A percentile compares a stretch with the other conserved stretches of the same genome.
Evolutionary conservation across 1,140 invertebrate genomes (phyloP).

Genomic region (Mizuhopecten yessoensis): DNA sequence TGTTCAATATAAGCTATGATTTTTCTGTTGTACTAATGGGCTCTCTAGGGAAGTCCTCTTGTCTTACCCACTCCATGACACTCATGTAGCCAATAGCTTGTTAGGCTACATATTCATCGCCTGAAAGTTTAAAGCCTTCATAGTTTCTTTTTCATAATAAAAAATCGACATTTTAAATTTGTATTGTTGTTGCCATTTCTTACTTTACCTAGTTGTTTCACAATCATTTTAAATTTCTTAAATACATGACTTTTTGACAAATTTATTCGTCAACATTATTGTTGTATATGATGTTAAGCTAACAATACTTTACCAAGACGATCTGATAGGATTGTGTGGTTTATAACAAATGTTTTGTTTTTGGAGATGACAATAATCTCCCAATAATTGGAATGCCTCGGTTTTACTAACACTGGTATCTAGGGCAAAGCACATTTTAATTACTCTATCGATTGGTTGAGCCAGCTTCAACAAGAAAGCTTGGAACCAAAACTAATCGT

Average conservation of each 20-base stretch:
- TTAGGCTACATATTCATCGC: neutral
- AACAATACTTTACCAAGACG: neutral
- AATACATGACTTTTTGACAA: too few relatives aligned
- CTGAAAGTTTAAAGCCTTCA: neutral
- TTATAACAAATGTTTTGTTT: neutral
- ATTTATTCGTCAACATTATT: neutral
- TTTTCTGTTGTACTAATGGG: neutral
- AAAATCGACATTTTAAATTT: too few relatives aligned
- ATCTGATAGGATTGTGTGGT: neutral
- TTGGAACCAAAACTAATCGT: neutral
- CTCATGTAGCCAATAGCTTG: neutral
- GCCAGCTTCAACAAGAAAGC: neutral
- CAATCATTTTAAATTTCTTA: too few relatives aligned
- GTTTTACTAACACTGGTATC: neutral
- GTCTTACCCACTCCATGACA: neutral
- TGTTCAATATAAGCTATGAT: conserved; percentile 2
- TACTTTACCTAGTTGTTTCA: too few relatives aligned
- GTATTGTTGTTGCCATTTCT: too few relatives aligned
- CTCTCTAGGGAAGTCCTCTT: neutral
- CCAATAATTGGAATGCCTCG: neutral
- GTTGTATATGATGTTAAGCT: neutral
- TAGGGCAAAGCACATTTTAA: neutral
- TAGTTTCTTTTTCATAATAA: neutral
- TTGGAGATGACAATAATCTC: neutral
- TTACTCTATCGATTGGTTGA: neutral